Base-by-base conservation (phyloP, 2,113 vertebrate species). In the Serilophus lunatus region DNA sequence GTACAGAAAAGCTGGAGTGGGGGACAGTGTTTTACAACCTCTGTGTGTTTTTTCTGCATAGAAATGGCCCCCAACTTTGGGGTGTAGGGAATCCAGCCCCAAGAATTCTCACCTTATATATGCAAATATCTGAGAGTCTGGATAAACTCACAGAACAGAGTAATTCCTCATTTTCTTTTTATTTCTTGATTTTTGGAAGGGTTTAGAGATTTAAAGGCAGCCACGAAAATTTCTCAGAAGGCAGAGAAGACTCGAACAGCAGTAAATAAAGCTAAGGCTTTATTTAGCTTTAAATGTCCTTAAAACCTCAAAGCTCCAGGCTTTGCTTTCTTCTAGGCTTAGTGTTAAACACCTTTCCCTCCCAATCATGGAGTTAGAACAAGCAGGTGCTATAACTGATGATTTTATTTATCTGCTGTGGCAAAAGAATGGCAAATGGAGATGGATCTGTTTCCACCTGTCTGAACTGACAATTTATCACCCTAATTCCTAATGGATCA, bases 371-470 rank as follows among this genome's bases (percentile, higher is more conserved):
- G 63, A 57, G 53, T 19, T 25, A 47, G 24, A 61, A 71, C 19
- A 25, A 60, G 24, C 29, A 45, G 60, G 72, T 1, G 20, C 45
- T 25, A 4, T 50, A 51, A 36, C 31, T 15, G 51, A 40, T 82
- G 57, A 2, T 13, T 63, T n/a, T 50, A 28, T 79, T 86, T 47
- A 24, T 80, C 59, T 80, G 51, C 49, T 2, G 20, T 24, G 72
- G 68, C 54, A 29, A 50, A 59, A 14, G 42, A 61, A 72, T 13
- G 49, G 44, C 81, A 86, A 81, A 82, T 92, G 4, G 15, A 86
- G 94, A 50, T 69, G 86, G 83, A 77, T 88, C 60, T 13, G 56
- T 91, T 92, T 65, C 78, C 78, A 68, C 88, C 78, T 74, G 35
- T 31, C 90, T 92, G 44, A 77, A 59, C 54, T 20, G 81, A 78